Evolutionary conservation across 2,113 vertebrate species (phyloP).

Genomic region (Nycticebus coucang): DNA sequence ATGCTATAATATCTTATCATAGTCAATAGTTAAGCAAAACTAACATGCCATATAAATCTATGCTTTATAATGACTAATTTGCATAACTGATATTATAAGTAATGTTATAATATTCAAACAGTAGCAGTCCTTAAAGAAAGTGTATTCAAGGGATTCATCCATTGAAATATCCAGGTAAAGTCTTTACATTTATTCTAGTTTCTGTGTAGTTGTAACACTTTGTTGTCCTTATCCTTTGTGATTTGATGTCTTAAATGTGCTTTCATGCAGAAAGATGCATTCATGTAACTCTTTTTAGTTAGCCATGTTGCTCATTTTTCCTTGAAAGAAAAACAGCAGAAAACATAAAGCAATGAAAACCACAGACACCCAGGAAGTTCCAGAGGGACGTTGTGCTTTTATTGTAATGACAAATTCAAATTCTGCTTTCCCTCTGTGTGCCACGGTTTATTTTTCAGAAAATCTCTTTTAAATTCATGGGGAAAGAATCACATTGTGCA

Average conservation of each 20-base stretch:
- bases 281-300: background rate
- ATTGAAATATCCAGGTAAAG: background rate
- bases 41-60: background rate
- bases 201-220: background rate
- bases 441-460: constrained; percentile 9
- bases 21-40: constrained; percentile 19
- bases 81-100: background rate
- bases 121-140: constrained; percentile 13
- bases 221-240: background rate
- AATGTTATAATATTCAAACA: constrained; percentile 52
- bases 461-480: background rate
- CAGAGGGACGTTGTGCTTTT: background rate
- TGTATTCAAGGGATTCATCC: background rate
- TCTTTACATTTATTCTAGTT: background rate
- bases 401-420: background rate
- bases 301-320: background rate
- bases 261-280: background rate
- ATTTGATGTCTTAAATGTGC: background rate
- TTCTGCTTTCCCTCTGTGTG: constrained; percentile 13
- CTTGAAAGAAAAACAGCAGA: background rate
- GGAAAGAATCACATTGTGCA: background rate
- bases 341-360: background rate
- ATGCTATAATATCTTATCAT: background rate
- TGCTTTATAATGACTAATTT: constrained; percentile 43
- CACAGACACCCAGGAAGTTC: background rate